Percentiles rank a stretch among this genome's conserved stretches.
phyloP scores from a whole-genome alignment of 2,113 vertebrate genomes.

The Toxostoma redivivum region DNA sequence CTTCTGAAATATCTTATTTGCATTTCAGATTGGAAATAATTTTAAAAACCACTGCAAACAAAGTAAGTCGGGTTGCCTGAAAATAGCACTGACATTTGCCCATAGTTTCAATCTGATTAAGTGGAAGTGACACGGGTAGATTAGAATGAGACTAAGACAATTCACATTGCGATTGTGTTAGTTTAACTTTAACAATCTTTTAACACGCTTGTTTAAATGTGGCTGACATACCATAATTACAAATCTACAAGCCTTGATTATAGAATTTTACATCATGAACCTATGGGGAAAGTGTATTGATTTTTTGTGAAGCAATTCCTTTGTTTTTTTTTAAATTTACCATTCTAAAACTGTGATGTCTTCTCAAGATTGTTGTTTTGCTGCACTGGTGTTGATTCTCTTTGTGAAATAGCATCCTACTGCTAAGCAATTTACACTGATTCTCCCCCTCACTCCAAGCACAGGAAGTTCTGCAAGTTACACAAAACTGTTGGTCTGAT shows the following conservation, averaged over 20 bases:
- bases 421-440: neutral
- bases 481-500: neutral
- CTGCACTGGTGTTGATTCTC: neutral
- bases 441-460: neutral
- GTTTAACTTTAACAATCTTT: constrained; percentile 89
- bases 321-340: constrained; percentile 40
- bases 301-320: constrained; percentile 66
- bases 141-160: constrained; percentile 96
- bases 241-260: constrained; percentile 85
- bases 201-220: constrained; percentile 93
- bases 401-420: neutral
- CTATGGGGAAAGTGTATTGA: constrained; percentile 79
- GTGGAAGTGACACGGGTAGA: constrained; percentile 93
- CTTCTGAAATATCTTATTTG: constrained; percentile 23
- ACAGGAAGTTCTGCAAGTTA: neutral
- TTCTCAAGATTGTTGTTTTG: constrained; percentile 51
- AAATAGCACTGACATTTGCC: constrained; percentile 81
- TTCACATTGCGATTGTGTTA: constrained; percentile 95
- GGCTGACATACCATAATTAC: constrained; percentile 88
- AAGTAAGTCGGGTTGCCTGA: constrained; percentile 79
- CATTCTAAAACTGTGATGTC: constrained; percentile 58
- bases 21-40: constrained; percentile 63
- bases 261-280: constrained; percentile 83
- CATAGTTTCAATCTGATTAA: constrained; percentile 83
- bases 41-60: constrained; percentile 73